phyloP scores from a whole-genome alignment of 2,888 invertebrate species.

The Eucera pruinosa region DNA sequence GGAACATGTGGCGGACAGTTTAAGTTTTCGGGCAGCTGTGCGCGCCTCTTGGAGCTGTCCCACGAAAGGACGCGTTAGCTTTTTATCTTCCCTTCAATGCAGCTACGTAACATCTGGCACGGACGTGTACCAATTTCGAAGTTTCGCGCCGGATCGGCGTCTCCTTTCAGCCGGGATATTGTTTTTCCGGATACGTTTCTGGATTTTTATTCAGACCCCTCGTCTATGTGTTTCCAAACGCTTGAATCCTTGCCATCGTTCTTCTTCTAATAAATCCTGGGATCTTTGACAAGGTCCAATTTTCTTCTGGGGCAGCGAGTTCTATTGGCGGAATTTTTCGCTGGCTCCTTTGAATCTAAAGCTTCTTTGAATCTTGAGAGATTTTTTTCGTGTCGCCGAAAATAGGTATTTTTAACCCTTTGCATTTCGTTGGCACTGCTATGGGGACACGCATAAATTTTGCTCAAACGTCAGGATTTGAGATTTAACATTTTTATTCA shows the following conservation, averaged over 20 bases:
- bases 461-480: no score
- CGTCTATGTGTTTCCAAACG: background rate
- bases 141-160: slow-evolving; percentile 53
- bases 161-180: slow-evolving; percentile 35
- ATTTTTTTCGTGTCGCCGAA: no score
- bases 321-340: no score
- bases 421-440: no score
- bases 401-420: no score
- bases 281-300: background rate
- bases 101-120: slow-evolving; percentile 66
- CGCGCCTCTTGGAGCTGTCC: slow-evolving; percentile 50
- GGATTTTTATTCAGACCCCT: slow-evolving; percentile 30
- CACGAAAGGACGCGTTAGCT: slow-evolving; percentile 53
- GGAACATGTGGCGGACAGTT: slow-evolving; percentile 64
- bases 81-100: slow-evolving; percentile 59
- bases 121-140: slow-evolving; percentile 70
- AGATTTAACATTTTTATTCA: no score
- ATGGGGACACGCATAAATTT: no score
- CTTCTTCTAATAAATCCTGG: background rate
- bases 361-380: no score
- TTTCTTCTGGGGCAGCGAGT: background rate
- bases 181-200: slow-evolving; percentile 12
- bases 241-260: background rate
- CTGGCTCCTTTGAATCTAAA: no score
- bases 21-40: slow-evolving; percentile 67